Evolutionary conservation across 2,888 invertebrate genomes (phyloP).

Genomic region (Ormyrus thymus): DNA sequence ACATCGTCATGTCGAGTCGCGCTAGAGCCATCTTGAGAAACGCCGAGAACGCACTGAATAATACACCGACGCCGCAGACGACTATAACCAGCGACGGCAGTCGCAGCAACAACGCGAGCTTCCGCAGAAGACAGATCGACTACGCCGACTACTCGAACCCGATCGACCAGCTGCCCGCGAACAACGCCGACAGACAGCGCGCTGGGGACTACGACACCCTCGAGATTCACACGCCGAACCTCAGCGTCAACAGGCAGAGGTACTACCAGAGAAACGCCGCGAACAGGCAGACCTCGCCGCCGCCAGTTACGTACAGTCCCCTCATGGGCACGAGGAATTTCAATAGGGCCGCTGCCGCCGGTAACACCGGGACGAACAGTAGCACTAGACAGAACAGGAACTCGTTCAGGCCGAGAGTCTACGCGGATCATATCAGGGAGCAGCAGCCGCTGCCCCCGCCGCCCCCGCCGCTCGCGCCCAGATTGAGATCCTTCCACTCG

Average conservation of each 20-base stretch:
- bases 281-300: conserved; percentile 5
- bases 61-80: background rate
- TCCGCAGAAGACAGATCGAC: conserved; percentile 58
- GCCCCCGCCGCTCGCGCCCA: conserved; percentile 24
- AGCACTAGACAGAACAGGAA: conserved; percentile 58
- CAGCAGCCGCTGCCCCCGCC: conserved; percentile 57
- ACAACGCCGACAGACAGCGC: conserved; percentile 4
- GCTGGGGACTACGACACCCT: conserved; percentile 58
- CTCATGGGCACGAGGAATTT: conserved; percentile 59
- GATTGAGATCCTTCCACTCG: conserved; percentile 67
- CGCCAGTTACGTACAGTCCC: conserved; percentile 64
- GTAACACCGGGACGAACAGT: conserved; percentile 34
- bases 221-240: conserved; percentile 55
- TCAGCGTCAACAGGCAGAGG: conserved; percentile 31
- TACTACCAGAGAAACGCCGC: conserved; percentile 15
- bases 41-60: conserved; percentile 7
- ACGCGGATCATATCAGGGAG: conserved; percentile 69
- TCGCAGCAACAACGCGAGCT: conserved; percentile 31
- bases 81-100: conserved; percentile 55
- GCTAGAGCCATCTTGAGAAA: conserved; percentile 12
- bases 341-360: conserved; percentile 13
- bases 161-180: conserved; percentile 64
- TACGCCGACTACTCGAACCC: conserved; percentile 69
- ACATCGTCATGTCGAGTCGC: conserved; percentile 21
- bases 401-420: conserved; percentile 62